These are phyloP conservation scores for Rallus crepitans DNA, from an alignment of 2,797 vertebrate species.

Conservation along the genomic window DNA sequence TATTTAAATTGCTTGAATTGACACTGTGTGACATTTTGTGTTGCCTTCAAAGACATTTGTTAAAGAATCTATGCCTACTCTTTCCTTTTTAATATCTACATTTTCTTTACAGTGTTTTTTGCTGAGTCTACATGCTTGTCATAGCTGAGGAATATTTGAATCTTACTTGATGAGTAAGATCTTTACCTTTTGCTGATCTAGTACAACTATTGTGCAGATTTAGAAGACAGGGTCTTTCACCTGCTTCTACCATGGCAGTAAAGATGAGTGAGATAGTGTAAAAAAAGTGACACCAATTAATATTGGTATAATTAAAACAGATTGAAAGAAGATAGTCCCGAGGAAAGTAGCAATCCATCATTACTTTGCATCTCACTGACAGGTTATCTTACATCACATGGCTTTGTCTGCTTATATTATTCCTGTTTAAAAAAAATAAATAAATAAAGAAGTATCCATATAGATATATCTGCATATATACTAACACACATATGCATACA, in stretches of 20 bases:
- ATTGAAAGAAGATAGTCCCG: not conserved
- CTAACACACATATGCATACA: not conserved
- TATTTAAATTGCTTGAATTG: not conserved
- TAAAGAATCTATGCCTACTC: not conserved
- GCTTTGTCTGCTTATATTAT: not conserved
- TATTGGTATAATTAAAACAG: not conserved
- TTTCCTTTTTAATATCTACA: not conserved
- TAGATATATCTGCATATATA: not conserved
- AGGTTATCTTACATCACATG: not conserved
- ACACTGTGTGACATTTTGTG: not conserved
- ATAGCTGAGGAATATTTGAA: not conserved
- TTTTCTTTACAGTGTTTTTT: constrained; percentile 35
- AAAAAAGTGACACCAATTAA: not conserved
- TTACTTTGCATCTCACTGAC: not conserved
- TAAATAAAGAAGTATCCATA: not conserved
- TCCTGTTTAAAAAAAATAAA: not conserved
- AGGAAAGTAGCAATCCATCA: not conserved
- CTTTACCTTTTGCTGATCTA: constrained; percentile 39
- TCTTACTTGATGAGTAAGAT: constrained; percentile 18
- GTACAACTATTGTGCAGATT: not conserved
- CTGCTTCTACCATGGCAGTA: not conserved
- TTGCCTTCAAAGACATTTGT: constrained; percentile 11
- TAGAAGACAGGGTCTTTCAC: not conserved
- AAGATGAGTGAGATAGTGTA: not conserved
- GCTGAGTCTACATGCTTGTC: constrained; percentile 10